Evolutionary conservation across 2,797 vertebrate species (phyloP), one percentile per base, ranked within the genome.

Genomic region (Aulostomus chinensis): DNA sequence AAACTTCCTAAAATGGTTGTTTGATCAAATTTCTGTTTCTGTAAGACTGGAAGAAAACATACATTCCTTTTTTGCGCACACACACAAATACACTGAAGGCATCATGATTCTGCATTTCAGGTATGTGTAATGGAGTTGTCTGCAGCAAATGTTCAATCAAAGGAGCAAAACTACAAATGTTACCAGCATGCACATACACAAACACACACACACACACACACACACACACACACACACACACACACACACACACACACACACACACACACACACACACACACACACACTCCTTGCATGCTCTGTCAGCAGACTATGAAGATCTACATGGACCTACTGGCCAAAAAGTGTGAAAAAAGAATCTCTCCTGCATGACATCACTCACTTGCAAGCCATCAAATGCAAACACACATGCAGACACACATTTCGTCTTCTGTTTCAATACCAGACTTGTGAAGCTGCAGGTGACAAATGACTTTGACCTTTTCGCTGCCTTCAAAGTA

Each of bases 401-500:
- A 41, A 48, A 45, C 41, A 31, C 56, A 39, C 37, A 40, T 14
- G 52, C 45, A 72, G 45, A 24, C 49, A 37, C 52, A 51, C 52
- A 21, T 59, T 55, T 32, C 29, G 80, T 88, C 86, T 83, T 85
- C 75, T 47, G 51, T 74, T 84, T 80, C 53, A 79, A 57, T 67
- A 60, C 48, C 63, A 79, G 81, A 84, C 79, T 80, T 62, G 46
- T 35, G 28, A 86, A 78, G 58, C 83, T 76, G 1, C 78, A 68
- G 71, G 75, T 85, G 86, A 87, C 84, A 87, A 85, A 86, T 84
- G 62, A 81, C 48, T 83, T 31, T 58, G 78, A 78, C 63, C 55
- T 57, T 49, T 55, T 61, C 12, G 9, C 13, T 57, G 33, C 29
- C 58, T 55, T 22, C 22, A 48, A n/a, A n/a, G n/a, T n/a, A n/a